phyloP scores from a whole-genome alignment of 2,113 vertebrate genomes.

The Antechinus stuartii region DNA sequence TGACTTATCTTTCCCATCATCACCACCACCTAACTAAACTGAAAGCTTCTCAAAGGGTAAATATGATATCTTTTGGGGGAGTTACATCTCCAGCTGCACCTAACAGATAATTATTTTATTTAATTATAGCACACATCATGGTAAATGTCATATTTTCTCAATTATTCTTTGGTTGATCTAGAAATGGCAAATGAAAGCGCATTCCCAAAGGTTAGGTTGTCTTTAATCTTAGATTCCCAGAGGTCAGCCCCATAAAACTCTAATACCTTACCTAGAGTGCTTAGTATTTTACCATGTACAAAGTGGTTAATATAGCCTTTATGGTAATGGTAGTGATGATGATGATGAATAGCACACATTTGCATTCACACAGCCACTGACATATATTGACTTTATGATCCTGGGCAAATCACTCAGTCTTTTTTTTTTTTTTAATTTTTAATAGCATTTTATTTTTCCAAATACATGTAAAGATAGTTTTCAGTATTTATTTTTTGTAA shows the following conservation, averaged over 20 bases:
- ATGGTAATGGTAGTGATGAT: background rate
- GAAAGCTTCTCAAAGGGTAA: no score
- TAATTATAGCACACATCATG: no score
- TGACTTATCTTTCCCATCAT: no score
- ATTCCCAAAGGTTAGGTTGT: background rate
- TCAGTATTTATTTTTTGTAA: no score
- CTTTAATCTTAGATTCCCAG: slow-evolving; percentile 25
- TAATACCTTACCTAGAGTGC: background rate
- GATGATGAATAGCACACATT: background rate
- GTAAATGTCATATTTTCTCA: no score
- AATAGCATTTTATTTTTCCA: no score
- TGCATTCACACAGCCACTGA: background rate
- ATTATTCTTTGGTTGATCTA: background rate
- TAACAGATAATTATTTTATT: no score
- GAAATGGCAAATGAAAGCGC: background rate
- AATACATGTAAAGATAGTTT: no score
- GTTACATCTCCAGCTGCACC: no score
- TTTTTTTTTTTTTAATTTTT: no score
- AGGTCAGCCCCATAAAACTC: background rate
- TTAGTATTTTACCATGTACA: background rate
- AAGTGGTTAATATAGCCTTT: background rate
- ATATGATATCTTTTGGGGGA: no score
- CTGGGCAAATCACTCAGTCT: background rate
- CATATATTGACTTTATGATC: background rate
- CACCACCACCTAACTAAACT: no score